Percentiles rank a stretch among this genome's conserved stretches.
Evolutionary conservation across 2,113 vertebrate genomes (phyloP).

Genomic region (Chaetops frenatus): DNA sequence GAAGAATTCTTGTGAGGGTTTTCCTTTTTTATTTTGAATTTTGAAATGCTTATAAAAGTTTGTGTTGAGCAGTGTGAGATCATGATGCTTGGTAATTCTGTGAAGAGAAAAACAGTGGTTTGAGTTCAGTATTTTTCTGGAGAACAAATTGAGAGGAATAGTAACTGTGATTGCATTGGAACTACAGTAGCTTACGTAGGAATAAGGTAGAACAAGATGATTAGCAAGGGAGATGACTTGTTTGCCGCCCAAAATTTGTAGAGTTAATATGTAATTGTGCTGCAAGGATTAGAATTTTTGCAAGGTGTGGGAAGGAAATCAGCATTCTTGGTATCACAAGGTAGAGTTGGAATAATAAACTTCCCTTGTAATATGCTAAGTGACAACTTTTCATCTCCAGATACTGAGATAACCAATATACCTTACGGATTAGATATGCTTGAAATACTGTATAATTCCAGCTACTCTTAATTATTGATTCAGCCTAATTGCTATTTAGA

Average conservation of each 20-base stretch:
- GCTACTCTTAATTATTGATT: neutral
- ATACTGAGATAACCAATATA: neutral
- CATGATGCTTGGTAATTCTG: neutral
- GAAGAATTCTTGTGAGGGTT: neutral
- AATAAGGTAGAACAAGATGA: neutral
- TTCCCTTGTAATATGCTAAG: neutral
- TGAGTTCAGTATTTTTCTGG: neutral
- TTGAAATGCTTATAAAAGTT: neutral
- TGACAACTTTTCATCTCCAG: neutral
- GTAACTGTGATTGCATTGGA: neutral
- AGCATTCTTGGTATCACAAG: neutral
- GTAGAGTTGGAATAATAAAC: neutral
- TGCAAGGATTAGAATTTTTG: neutral
- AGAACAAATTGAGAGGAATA: neutral
- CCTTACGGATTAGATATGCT: neutral
- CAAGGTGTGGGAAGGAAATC: neutral
- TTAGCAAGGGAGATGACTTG: neutral
- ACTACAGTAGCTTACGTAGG: neutral
- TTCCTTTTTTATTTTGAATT: neutral
- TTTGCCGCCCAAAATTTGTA: neutral
- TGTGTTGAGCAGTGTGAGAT: neutral
- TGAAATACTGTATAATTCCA: neutral
- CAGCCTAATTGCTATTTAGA: neutral
- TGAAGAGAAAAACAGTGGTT: neutral
- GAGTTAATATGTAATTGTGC: neutral